Evolutionary conservation across 2,888 invertebrate genomes (phyloP).

Genomic region (Ctena decussata): DNA sequence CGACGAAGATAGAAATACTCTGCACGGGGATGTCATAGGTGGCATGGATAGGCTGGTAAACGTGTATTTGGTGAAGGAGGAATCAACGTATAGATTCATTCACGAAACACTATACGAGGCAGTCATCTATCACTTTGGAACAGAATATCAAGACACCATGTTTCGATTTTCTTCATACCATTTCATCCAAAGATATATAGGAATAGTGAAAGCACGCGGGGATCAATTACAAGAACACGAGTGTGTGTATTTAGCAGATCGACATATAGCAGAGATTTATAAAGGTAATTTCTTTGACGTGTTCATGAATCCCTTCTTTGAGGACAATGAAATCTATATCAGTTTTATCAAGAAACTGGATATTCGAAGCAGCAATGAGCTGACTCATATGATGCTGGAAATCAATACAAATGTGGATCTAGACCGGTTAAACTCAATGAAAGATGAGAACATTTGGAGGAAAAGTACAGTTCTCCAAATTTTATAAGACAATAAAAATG

Average conservation of each 20-base stretch:
- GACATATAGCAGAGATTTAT: neutral
- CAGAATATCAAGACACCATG: neutral
- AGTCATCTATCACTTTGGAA: neutral
- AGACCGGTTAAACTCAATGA: neutral
- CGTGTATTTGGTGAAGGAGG: neutral
- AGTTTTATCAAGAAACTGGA: neutral
- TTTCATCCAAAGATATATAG: neutral
- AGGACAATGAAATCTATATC: neutral
- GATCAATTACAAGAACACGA: neutral
- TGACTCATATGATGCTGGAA: neutral
- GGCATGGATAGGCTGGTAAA: neutral
- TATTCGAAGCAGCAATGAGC: neutral
- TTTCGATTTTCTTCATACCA: neutral
- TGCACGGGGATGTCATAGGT: neutral
- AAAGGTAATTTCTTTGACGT: conserved; percentile 1
- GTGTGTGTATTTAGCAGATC: neutral
- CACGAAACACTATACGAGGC: conserved; percentile 6
- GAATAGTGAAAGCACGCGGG: neutral
- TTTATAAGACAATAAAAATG: neutral
- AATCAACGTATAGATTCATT: neutral
- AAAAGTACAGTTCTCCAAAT: neutral
- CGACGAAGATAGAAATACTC: neutral
- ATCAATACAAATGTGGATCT: neutral
- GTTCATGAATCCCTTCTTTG: neutral
- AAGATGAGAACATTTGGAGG: neutral